Conservation (phyloP, 1,140 invertebrate genomes). For the Hormaphis cornu region DNA sequence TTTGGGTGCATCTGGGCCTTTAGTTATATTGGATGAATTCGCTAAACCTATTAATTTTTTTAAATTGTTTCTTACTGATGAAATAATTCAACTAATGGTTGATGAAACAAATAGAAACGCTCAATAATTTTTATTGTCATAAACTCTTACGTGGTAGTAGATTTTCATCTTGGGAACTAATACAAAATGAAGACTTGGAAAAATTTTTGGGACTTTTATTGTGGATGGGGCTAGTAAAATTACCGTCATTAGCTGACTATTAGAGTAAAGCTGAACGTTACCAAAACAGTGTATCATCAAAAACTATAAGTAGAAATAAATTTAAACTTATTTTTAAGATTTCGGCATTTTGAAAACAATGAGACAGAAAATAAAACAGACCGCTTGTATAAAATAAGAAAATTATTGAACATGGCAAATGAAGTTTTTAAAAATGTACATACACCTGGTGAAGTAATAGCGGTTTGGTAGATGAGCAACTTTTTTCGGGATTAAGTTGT, state of each 20-base stretch:
- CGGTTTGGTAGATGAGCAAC: too few relatives aligned
- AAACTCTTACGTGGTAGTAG: background rate
- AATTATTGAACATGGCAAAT: slow-evolving; percentile 37
- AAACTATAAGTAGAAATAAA: slow-evolving; percentile 39
- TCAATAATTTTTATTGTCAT: background rate
- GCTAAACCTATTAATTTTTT: too few relatives aligned
- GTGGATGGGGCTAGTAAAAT: slow-evolving; percentile 33
- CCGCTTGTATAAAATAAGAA: slow-evolving; percentile 32
- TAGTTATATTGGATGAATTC: too few relatives aligned
- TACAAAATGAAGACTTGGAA: slow-evolving; percentile 24
- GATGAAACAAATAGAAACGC: background rate
- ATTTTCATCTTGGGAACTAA: background rate
- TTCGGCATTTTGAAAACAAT: slow-evolving; percentile 36
- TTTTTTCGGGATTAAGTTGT: too few relatives aligned
- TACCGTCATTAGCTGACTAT: slow-evolving; percentile 26
- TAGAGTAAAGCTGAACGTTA: slow-evolving; percentile 30
- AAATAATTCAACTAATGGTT: too few relatives aligned
- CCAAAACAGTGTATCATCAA: background rate
- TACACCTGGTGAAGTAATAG: slow-evolving; percentile 37
- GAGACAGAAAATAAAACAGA: slow-evolving; percentile 35
- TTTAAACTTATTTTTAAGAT: slow-evolving; percentile 38
- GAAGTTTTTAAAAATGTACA: slow-evolving; percentile 36
- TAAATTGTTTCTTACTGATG: too few relatives aligned
- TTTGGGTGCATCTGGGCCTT: too few relatives aligned
- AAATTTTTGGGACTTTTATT: slow-evolving; percentile 31